phyloP scores from a whole-genome alignment of 2,888 invertebrate species.

The Drosophila recens region DNA sequence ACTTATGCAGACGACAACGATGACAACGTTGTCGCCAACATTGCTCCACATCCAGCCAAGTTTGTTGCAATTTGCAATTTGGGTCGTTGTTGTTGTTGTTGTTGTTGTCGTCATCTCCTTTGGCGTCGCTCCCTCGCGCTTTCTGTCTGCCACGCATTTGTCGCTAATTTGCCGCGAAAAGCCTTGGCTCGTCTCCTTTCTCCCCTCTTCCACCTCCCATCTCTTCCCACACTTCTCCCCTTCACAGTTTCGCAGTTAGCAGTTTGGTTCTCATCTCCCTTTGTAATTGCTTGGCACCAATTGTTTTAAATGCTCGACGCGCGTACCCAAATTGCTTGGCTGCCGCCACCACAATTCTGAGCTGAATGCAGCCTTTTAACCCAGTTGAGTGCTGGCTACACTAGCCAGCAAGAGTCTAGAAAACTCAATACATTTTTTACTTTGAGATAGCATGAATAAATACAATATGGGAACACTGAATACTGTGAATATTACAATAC shows the following conservation, averaged over 20 bases:
- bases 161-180: slow-evolving; percentile 73
- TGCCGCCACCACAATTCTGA: slow-evolving; percentile 36
- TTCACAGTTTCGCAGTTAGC: not conserved
- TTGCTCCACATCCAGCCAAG: slow-evolving; percentile 54
- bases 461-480: not conserved
- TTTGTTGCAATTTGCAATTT: slow-evolving; percentile 78
- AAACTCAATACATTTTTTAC: not conserved
- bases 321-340: slow-evolving; percentile 72
- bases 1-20: slow-evolving; percentile 70
- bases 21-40: slow-evolving; percentile 64
- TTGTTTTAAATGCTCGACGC: slow-evolving; percentile 79
- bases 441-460: not conserved
- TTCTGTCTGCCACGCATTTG: slow-evolving; percentile 55
- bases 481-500: too few species aligned
- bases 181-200: slow-evolving; percentile 27
- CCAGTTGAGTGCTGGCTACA: slow-evolving; percentile 47
- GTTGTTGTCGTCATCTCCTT: slow-evolving; percentile 15
- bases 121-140: slow-evolving; percentile 9
- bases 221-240: not conserved
- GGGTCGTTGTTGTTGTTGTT: slow-evolving; percentile 50
- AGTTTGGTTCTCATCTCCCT: slow-evolving; percentile 23
- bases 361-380: slow-evolving; percentile 49
- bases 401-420: slow-evolving; percentile 24
- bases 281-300: slow-evolving; percentile 79
- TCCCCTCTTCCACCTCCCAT: not conserved